phyloP scores from a whole-genome alignment of 2,113 vertebrate species.

The Xyliphius kryptos region DNA sequence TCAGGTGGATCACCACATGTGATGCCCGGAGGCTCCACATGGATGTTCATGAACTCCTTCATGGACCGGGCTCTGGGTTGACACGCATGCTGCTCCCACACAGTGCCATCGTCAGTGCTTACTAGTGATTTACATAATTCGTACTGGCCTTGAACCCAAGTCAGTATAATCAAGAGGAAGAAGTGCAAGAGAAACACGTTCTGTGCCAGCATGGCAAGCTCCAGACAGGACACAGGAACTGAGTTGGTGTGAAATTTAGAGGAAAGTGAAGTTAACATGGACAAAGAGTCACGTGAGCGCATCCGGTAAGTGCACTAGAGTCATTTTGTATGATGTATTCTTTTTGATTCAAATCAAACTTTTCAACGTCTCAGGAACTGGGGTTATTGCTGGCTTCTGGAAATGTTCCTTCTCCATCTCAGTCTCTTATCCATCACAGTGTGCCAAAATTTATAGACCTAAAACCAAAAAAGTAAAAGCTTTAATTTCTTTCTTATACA shows the following conservation, averaged over 20 bases:
- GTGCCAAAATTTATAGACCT: conserved; percentile 9
- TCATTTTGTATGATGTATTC: conserved; percentile 31
- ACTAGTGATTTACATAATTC: conserved; percentile 97
- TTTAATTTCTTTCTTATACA: not conserved
- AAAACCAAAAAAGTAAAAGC: conserved; percentile 11
- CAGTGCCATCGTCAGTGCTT: conserved; percentile 86
- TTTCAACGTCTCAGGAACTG: not conserved
- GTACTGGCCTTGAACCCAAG: conserved; percentile 80
- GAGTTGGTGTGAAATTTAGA: conserved; percentile 59
- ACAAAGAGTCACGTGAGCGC: conserved; percentile 56
- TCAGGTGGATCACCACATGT: conserved; percentile 91
- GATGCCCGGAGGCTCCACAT: conserved; percentile 86
- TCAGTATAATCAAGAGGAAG: conserved; percentile 74
- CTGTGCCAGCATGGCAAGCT: conserved; percentile 78
- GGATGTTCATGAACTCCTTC: conserved; percentile 87
- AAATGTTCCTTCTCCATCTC: conserved; percentile 7
- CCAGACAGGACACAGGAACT: conserved; percentile 58
- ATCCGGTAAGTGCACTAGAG: conserved; percentile 26
- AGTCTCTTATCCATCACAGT: not conserved
- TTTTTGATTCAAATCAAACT: not conserved
- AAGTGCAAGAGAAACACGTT: conserved; percentile 47
- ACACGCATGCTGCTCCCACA: conserved; percentile 96
- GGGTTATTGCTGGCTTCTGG: not conserved
- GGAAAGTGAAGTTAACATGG: conserved; percentile 68
- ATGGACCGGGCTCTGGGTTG: conserved; percentile 83